These are phyloP conservation scores for Manacus vitellinus DNA, from an alignment of 2,113 vertebrate genomes.

Conservation along the genomic window DNA sequence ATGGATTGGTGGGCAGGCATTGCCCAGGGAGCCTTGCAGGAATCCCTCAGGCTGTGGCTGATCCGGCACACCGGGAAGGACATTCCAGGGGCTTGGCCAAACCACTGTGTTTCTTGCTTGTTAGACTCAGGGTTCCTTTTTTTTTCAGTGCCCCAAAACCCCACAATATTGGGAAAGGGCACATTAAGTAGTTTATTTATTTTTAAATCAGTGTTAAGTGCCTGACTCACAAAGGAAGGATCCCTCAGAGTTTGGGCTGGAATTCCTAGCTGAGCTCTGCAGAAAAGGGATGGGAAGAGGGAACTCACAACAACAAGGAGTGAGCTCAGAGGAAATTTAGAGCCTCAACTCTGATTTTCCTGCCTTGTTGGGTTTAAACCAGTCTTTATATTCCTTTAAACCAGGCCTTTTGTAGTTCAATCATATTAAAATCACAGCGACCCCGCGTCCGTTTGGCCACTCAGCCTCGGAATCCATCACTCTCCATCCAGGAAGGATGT, in stretches of 20 bases:
- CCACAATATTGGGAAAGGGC: not conserved
- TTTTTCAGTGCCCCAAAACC: not conserved
- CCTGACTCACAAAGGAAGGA: not conserved
- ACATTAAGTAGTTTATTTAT: not conserved
- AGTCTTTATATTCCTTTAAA: not conserved
- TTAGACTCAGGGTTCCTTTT: not conserved
- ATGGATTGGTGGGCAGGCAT: not conserved
- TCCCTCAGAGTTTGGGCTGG: not conserved
- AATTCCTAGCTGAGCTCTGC: not conserved
- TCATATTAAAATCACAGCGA: not conserved
- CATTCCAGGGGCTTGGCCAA: slow-evolving; percentile 23
- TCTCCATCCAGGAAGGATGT: slow-evolving; percentile 5
- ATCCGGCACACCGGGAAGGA: not conserved
- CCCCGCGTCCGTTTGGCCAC: not conserved
- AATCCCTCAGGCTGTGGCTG: not conserved
- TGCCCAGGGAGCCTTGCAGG: not conserved
- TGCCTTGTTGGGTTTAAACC: slow-evolving; percentile 8
- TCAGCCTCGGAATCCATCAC: not conserved
- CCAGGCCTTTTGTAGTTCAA: not conserved
- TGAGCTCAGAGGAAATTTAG: not conserved
- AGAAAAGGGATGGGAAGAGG: not conserved
- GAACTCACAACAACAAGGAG: not conserved
- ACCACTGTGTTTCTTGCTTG: not conserved
- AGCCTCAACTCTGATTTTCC: not conserved
- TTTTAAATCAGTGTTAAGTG: slow-evolving; percentile 3